Evolutionary conservation across 64 coral and sea anemone genomes (phyloP).

Genomic region (Porites australiensis): DNA sequence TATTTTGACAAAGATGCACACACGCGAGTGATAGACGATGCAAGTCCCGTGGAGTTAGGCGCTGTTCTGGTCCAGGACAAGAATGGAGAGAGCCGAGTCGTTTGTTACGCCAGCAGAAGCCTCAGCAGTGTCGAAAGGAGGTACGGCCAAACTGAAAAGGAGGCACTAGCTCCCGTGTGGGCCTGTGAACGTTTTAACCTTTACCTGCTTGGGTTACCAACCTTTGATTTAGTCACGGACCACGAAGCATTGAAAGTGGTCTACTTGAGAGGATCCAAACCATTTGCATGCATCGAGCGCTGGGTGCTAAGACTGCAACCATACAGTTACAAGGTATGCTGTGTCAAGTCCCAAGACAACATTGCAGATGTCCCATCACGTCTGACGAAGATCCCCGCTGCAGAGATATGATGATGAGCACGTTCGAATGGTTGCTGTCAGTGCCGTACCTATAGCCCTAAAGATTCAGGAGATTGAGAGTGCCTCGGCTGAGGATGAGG

Average conservation of each 20-base stretch:
- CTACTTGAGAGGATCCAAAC: background rate
- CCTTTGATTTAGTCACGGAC: background rate
- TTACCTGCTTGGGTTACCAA: too few relatives aligned
- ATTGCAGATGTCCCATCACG: slow-evolving; percentile 49
- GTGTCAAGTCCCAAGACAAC: slow-evolving; percentile 29
- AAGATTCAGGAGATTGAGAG: too few relatives aligned
- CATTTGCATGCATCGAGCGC: slow-evolving; percentile 12
- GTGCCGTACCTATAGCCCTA: too few relatives aligned
- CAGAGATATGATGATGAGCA: slow-evolving; percentile 5
- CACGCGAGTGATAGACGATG: too few relatives aligned
- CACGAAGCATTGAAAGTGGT: slow-evolving; percentile 14
- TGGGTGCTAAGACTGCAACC: slow-evolving; percentile 57
- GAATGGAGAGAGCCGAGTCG: background rate
- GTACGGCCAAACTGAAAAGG: too few relatives aligned
- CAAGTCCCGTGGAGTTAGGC: slow-evolving; percentile 22
- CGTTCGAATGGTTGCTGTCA: background rate
- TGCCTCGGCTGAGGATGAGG: too few relatives aligned
- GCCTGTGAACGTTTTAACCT: too few relatives aligned
- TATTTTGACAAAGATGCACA: too few relatives aligned
- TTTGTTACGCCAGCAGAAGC: slow-evolving; percentile 27
- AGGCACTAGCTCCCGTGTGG: too few relatives aligned
- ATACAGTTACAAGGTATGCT: slow-evolving; percentile 34
- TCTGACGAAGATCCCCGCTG: background rate
- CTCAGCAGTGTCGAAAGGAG: background rate
- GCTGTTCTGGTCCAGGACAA: slow-evolving; percentile 18